Conservation (phyloP, 2,888 invertebrate genomes). For the Ophraella communa region DNA sequence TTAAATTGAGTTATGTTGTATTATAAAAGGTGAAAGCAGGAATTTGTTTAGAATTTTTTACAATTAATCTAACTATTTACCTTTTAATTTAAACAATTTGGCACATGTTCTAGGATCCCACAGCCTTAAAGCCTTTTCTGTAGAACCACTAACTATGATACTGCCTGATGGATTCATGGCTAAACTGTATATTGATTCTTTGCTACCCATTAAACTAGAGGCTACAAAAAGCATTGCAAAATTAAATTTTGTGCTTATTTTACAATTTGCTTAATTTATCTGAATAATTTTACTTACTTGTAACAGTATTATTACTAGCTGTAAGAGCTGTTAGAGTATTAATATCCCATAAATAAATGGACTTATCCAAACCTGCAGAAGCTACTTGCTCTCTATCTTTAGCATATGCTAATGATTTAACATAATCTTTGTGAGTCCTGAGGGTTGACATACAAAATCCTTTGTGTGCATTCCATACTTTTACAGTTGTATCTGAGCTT, state of each 20-base stretch:
- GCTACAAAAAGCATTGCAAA: constrained; percentile 71
- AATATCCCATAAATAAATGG: constrained; percentile 98
- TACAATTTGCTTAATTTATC: not conserved
- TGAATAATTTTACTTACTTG: no score
- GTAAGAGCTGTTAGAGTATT: constrained; percentile 96
- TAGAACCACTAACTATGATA: constrained; percentile 94
- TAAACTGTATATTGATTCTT: constrained; percentile 97
- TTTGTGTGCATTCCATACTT: constrained; percentile 99
- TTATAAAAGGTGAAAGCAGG: no score
- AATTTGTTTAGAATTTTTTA: not conserved
- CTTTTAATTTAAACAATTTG: constrained; percentile 94
- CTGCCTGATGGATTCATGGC: constrained; percentile 98
- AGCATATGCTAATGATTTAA: constrained; percentile 96
- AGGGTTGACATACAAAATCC: constrained; percentile 99
- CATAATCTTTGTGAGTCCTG: constrained; percentile 98
- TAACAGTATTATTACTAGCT: constrained; percentile 98
- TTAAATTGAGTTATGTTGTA: no score
- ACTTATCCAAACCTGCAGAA: constrained; percentile 95
- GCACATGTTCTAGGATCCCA: constrained; percentile 98
- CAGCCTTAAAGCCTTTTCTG: constrained; percentile 91
- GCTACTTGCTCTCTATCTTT: constrained; percentile 95
- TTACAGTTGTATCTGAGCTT: constrained; percentile 98
- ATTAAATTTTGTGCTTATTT: no score
- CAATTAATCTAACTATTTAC: constrained; percentile 39
- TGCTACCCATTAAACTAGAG: constrained; percentile 94